Evolutionary conservation across 1,140 invertebrate genomes (phyloP).

Genomic region (Caenorhabditis inopinata): DNA sequence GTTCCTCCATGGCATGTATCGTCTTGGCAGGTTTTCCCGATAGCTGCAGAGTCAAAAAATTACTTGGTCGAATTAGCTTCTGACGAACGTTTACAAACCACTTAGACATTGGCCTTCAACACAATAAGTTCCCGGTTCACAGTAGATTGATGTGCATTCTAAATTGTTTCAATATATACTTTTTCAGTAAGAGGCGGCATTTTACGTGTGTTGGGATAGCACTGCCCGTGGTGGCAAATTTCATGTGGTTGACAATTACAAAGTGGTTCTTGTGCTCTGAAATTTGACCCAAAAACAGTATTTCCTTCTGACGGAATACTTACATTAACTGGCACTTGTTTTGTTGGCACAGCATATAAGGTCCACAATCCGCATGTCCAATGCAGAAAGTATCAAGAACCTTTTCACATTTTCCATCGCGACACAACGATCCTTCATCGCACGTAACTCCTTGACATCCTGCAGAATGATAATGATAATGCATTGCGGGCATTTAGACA

Average conservation of each 20-base stretch:
- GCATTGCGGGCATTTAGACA: neutral
- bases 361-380: slow-evolving; percentile 60
- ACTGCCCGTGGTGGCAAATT: slow-evolving; percentile 33
- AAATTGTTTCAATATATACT: slow-evolving; percentile 27
- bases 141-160: slow-evolving; percentile 59
- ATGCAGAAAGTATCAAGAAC: slow-evolving; percentile 56
- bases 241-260: slow-evolving; percentile 33
- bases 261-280: slow-evolving; percentile 51
- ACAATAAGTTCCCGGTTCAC: slow-evolving; percentile 53
- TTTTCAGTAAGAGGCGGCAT: neutral
- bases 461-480: slow-evolving; percentile 22
- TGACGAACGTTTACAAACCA: neutral
- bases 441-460: slow-evolving; percentile 58
- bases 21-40: slow-evolving; percentile 23
- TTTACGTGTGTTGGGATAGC: slow-evolving; percentile 35
- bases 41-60: slow-evolving; percentile 8
- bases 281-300: no score
- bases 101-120: slow-evolving; percentile 58
- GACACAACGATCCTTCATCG: slow-evolving; percentile 57
- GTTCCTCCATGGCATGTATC: slow-evolving; percentile 34
- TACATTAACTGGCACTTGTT: slow-evolving; percentile 53
- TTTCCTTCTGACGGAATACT: slow-evolving; percentile 35
- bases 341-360: slow-evolving; percentile 50
- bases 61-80: neutral
- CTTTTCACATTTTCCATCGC: slow-evolving; percentile 58